Conservation (phyloP, 2,113 vertebrate genomes). For the Chelonoidis abingdonii region DNA sequence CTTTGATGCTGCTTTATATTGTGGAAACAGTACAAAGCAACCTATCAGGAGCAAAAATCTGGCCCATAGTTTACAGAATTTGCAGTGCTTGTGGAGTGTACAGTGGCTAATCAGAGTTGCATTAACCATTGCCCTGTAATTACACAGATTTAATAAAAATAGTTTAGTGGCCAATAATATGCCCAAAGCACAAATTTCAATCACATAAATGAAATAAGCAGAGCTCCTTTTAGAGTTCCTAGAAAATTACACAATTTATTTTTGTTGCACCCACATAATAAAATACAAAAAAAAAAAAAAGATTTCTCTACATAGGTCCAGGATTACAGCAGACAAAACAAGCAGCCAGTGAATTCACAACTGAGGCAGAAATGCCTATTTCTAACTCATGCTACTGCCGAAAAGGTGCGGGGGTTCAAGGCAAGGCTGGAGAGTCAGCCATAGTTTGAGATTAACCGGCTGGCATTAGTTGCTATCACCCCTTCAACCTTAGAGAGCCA, state of each 20-base stretch:
- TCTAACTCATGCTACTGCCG: slow-evolving; percentile 3
- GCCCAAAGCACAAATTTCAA: slow-evolving; percentile 35
- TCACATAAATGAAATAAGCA: slow-evolving; percentile 43
- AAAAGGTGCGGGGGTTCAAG: background rate
- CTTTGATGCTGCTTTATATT: background rate
- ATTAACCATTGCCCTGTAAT: slow-evolving; percentile 48
- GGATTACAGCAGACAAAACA: background rate
- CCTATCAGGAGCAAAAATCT: background rate
- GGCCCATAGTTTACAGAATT: background rate
- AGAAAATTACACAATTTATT: slow-evolving; percentile 60
- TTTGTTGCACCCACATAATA: slow-evolving; percentile 43
- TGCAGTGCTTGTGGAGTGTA: slow-evolving; percentile 34
- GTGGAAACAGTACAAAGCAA: background rate
- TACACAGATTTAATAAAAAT: slow-evolving; percentile 60
- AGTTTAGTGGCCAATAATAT: slow-evolving; percentile 55
- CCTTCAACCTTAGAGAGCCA: background rate
- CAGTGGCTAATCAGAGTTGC: slow-evolving; percentile 20
- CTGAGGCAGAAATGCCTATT: background rate
- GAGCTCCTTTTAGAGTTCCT: slow-evolving; percentile 40
- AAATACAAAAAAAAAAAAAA: background rate
- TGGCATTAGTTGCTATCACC: background rate
- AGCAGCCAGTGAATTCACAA: background rate
- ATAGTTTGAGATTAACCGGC: background rate
- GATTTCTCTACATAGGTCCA: background rate
- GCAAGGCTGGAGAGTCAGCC: background rate